Evolutionary conservation across 2,797 vertebrate species (phyloP), one percentile per base, ranked within the genome.

Genomic region (Hylomyscus alleni): DNA sequence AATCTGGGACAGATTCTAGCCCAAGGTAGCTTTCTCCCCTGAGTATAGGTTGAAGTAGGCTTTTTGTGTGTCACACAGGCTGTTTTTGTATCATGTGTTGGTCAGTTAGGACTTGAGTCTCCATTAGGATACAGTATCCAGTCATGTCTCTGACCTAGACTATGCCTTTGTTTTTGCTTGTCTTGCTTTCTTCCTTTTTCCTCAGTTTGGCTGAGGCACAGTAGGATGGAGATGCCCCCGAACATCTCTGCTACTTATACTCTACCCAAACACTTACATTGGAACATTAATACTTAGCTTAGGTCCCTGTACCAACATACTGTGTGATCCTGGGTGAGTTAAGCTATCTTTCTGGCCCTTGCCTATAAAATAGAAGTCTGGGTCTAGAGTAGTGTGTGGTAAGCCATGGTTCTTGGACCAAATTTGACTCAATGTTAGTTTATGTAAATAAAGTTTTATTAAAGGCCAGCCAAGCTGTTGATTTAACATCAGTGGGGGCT

Each of bases 121-220:
- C 73, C 97, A 97, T 97, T 92, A 95, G 96, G 93, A 97, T 94
- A 97, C 19, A 82, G 62, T 96, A 96, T 96, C 88, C 94, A 62
- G 2, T 89, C 90, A 94, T 20, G 58, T 98, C 93, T 95, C 95
- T 98, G 97, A 92, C 80, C 95, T 96, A 91, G 97, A 97, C 98
- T 96, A 85, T 94, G 60, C 90, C 10, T 91, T 92, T 82, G 62
- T 73, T 96, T 97, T 96, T 81, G 60, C 72, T 40, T 31, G n/a
- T 89, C 65, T 84, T 94, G 60, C 0, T 75, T 93, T 54, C 78
- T 4, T 83, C 90, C 90, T 40, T 67, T 37, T 73, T 34, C 37
- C 44, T 83, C 56, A 73, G 44, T 58, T 29, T 97, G 82, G 95
- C 92, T 90, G 80, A 95, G 98, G 95, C 96, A 60, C 75, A 98